A percentile compares a stretch with the other conserved stretches of the same genome.
phyloP scores from a whole-genome alignment of 2,113 vertebrate genomes.

The Zootoca vivipara region DNA sequence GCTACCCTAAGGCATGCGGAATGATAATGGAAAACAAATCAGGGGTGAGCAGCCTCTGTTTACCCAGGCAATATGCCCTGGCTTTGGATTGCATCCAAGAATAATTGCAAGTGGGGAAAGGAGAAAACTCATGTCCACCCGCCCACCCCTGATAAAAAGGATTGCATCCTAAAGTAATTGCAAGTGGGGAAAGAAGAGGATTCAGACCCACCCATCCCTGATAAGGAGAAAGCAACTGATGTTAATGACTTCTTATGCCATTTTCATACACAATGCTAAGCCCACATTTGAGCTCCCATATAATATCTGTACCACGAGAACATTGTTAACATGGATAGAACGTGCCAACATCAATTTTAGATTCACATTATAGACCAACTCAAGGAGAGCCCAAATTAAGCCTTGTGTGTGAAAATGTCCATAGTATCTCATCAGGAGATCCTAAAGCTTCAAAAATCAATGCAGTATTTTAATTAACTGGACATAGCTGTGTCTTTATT shows the following conservation, averaged over 20 bases:
- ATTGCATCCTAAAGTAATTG: background rate
- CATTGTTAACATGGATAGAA: background rate
- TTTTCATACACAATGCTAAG: slow-evolving; percentile 12
- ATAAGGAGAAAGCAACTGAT: background rate
- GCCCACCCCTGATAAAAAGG: background rate
- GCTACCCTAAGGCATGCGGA: background rate
- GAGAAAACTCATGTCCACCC: background rate
- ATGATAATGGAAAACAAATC: slow-evolving; percentile 2
- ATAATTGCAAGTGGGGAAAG: background rate
- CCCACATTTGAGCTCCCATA: background rate
- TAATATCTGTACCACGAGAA: slow-evolving; percentile 12
- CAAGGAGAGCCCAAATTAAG: background rate
- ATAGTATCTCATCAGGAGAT: background rate
- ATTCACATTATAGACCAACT: background rate
- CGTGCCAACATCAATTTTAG: background rate
- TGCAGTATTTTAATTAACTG: slow-evolving; percentile 17
- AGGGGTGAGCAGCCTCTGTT: background rate
- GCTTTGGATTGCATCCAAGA: background rate
- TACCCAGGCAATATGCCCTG: background rate
- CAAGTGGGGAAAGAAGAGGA: background rate
- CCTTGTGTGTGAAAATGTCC: slow-evolving; percentile 10
- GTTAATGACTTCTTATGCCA: background rate
- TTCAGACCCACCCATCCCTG: background rate
- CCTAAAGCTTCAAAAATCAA: slow-evolving; percentile 28
- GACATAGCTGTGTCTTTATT: slow-evolving; percentile 19